phyloP scores from a whole-genome alignment of 1,140 invertebrate genomes.

The Orussus abietinus region DNA sequence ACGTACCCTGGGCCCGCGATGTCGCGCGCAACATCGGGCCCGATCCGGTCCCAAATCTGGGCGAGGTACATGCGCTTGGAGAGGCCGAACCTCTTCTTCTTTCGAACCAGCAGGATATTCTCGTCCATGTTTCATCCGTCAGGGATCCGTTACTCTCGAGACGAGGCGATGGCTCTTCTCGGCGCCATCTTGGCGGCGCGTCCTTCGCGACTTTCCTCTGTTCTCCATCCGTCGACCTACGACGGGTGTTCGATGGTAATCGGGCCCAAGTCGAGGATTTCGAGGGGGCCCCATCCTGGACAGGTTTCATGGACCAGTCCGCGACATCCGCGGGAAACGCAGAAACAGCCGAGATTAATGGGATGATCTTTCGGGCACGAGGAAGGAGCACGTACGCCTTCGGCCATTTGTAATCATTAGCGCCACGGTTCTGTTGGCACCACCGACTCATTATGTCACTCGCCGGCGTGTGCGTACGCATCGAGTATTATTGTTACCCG shows the following conservation, averaged over 20 bases:
- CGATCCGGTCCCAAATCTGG: constrained; percentile 29
- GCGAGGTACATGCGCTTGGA: too few relatives aligned
- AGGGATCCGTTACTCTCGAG: too few relatives aligned
- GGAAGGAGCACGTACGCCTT: constrained; percentile 5
- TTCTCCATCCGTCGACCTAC: too few relatives aligned
- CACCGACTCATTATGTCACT: constrained; percentile 40
- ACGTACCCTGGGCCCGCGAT: constrained; percentile 20
- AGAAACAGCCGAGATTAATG: neutral
- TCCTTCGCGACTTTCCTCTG: too few relatives aligned
- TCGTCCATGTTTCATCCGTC: too few relatives aligned
- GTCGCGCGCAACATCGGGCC: constrained; percentile 16
- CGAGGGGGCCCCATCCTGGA: too few relatives aligned
- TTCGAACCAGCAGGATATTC: too few relatives aligned
- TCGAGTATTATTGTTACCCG: constrained; percentile 11
- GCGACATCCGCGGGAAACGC: neutral
- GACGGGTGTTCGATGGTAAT: too few relatives aligned
- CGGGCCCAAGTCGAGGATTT: too few relatives aligned
- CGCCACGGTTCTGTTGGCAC: constrained; percentile 30
- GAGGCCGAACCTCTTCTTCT: constrained; percentile 20
- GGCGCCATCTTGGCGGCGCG: too few relatives aligned
- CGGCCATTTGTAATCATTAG: constrained; percentile 44
- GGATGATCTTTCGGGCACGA: neutral
- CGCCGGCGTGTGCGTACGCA: constrained; percentile 19
- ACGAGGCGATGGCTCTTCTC: too few relatives aligned
- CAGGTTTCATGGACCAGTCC: too few relatives aligned